Evolutionary conservation across 1,140 invertebrate species (phyloP).

Genomic region (Tribolium castaneum): DNA sequence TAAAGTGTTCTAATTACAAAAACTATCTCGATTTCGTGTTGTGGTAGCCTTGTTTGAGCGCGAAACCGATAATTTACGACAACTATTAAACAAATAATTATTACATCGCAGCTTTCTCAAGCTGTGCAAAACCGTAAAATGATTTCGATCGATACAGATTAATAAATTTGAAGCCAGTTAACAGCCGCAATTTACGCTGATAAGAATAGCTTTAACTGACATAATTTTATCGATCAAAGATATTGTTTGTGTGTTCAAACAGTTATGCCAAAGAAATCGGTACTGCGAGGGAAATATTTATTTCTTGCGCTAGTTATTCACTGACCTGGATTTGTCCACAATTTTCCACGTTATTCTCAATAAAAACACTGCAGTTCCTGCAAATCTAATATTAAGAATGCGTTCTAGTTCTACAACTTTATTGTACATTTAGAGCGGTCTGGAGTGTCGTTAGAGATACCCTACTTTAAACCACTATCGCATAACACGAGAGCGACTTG

Average conservation of each 20-base stretch:
- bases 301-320: conserved; percentile 1
- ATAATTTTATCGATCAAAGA: not conserved
- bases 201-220: not conserved
- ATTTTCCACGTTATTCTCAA: conserved; percentile 2
- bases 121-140: conserved; percentile 9
- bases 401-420: not conserved
- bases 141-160: conserved; percentile 8
- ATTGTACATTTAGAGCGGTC: not conserved
- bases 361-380: conserved; percentile 5
- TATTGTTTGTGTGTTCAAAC: not conserved
- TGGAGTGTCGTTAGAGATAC: not conserved
- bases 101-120: not conserved
- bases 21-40: not conserved
- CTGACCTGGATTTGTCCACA: conserved; percentile 18
- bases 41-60: not conserved
- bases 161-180: not conserved
- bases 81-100: conserved; percentile 8
- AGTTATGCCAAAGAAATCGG: not conserved
- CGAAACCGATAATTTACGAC: conserved; percentile 6
- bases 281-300: not conserved
- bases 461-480: not conserved
- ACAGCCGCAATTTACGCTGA: not conserved
- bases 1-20: conserved; percentile 19
- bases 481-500: no score
- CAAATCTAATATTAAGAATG: conserved; percentile 4